Evolutionary conservation across 2,797 vertebrate genomes (phyloP), one percentile per base, ranked within the genome.

Genomic region (Gymnothorax javanicus): DNA sequence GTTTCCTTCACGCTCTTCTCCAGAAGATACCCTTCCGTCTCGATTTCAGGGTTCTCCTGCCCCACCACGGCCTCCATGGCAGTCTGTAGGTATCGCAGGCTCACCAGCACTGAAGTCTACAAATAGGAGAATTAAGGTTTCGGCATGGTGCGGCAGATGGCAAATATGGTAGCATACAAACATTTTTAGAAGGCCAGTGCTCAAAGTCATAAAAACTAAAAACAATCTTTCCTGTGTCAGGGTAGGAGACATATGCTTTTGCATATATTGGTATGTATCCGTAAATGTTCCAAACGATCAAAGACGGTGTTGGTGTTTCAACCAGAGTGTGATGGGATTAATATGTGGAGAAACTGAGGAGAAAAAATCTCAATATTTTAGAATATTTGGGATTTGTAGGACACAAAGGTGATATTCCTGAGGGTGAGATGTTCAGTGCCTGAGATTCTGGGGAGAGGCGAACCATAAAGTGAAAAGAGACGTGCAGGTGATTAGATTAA

Each of bases 21-120:
- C 91, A 98, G 91, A 60, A 98, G 92, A 88, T 96, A 98, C 59
- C 97, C 97, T 88, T 96, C 96, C 1, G 96, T 95, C 83, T 97
- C 96, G 0, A 88, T 94, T 87, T 95, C 95, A 3, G 93, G 92
- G 85, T 97, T 88, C 85, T 97, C 96, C 85, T 95, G 91, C 58
- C 93, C 94, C 89, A 93, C 93, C 20, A 96, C 95, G n/a, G 90
- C 95, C 87, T 97, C 95, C 95, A 97, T 95, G 0, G 97, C 95
- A 0, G 97, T 98, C 89, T 97, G 96, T 88, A 98, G 94, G 92
- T 96, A 97, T 20, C 97, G 94, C 89, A 97, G 91, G 87, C 97
- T 96, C 64, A 96, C 69, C 5, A 97, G 88, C 90, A 97, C 95
- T 0, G 94, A 92, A 56, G 94, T 86, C 97, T 98, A 89, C 33